These are phyloP conservation scores for Lordiphosa clarofinis DNA, from an alignment of 1,140 invertebrate species.

Conservation along the genomic window DNA sequence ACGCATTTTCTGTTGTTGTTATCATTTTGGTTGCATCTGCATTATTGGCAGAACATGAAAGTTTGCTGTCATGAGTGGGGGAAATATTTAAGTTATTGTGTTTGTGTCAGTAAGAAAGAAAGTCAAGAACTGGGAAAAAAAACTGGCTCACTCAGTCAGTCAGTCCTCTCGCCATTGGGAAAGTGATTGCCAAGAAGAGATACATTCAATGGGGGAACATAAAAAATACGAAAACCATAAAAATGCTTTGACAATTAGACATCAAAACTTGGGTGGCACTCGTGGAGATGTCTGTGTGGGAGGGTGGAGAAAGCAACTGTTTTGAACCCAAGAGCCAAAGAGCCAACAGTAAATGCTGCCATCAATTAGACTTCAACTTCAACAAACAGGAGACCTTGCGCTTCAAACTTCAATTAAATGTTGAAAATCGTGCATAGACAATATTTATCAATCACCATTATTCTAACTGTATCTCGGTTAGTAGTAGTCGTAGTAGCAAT, in stretches of 20 bases:
- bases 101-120: constrained; percentile 26
- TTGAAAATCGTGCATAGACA: constrained; percentile 66
- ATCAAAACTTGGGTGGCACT: constrained; percentile 35
- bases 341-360: constrained; percentile 41
- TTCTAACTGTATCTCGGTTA: constrained; percentile 61
- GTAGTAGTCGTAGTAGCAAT: constrained; percentile 13
- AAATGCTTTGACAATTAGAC: constrained; percentile 40
- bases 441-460: constrained; percentile 78
- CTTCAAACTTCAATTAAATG: constrained; percentile 72
- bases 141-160: constrained; percentile 24
- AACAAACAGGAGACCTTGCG: constrained; percentile 44
- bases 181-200: constrained; percentile 25
- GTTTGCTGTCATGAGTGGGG: constrained; percentile 46
- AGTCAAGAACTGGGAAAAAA: constrained; percentile 36
- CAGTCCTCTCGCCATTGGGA: constrained; percentile 13
- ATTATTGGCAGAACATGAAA: constrained; percentile 37
- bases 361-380: constrained; percentile 57
- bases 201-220: constrained; percentile 5
- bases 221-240: constrained; percentile 22
- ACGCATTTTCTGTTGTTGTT: constrained; percentile 58
- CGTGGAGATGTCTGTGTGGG: constrained; percentile 10
- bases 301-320: constrained; percentile 59
- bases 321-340: constrained; percentile 24
- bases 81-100: constrained; percentile 56
- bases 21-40: constrained; percentile 58